Conservation (phyloP, 2,797 vertebrate species). For the Heliangelus exortis region DNA sequence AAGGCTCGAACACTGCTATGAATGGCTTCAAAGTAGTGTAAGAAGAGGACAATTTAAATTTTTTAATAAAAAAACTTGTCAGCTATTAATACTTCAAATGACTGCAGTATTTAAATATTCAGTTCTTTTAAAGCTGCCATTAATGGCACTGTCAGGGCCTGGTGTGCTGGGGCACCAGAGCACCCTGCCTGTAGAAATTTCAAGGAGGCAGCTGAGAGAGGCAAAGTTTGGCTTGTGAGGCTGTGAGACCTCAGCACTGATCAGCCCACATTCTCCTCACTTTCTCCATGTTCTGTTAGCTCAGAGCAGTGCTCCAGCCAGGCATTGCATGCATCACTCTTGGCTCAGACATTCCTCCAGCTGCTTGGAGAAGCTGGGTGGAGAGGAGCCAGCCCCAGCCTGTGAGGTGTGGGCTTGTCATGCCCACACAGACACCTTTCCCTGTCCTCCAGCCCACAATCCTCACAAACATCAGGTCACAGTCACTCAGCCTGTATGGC, state of each 20-base stretch:
- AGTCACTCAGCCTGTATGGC: rapidly evolving
- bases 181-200: neutral
- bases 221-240: neutral
- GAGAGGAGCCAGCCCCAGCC: neutral
- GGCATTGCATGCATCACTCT: neutral
- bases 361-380: neutral
- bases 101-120: neutral
- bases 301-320: neutral
- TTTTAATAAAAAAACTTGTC: neutral
- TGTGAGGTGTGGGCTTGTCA: neutral
- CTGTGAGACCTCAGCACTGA: neutral
- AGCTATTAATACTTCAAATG: neutral
- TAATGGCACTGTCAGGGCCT: neutral
- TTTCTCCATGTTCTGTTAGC: rapidly evolving
- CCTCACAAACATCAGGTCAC: neutral
- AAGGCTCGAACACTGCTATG: neutral
- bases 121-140: neutral
- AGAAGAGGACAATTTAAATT: neutral
- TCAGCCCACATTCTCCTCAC: neutral
- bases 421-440: neutral
- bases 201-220: neutral
- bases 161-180: too few relatives aligned
- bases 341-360: neutral
- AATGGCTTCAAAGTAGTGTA: neutral
- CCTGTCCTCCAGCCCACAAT: neutral